phyloP scores from a whole-genome alignment of 2,113 vertebrate genomes.

The Oryzias javanicus region DNA sequence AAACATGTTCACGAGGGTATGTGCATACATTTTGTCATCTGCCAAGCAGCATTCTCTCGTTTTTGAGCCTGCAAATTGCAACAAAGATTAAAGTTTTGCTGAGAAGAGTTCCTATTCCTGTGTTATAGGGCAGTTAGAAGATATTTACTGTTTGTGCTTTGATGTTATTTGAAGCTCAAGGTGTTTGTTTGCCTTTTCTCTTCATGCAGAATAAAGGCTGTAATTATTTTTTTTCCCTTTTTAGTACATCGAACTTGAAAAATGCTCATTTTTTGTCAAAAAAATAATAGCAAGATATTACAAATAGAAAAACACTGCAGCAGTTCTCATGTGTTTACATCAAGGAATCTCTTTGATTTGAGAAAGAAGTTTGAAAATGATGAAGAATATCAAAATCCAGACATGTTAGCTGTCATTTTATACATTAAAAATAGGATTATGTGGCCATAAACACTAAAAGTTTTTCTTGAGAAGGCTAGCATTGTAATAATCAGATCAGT shows the following conservation, averaged over 20 bases:
- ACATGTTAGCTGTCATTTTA: no score
- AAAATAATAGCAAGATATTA: conserved; percentile 16
- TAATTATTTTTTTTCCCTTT: no score
- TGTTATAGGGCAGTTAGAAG: neutral
- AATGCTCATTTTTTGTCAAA: neutral
- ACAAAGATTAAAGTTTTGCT: conserved; percentile 19
- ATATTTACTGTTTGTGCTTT: neutral
- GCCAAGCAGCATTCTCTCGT: conserved; percentile 25
- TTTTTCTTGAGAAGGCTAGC: no score
- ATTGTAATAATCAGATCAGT: no score
- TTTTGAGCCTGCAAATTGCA: conserved; percentile 29
- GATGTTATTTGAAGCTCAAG: no score
- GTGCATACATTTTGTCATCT: conserved; percentile 16
- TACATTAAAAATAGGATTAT: no score
- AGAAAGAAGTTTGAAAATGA: conserved; percentile 1
- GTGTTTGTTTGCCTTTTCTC: no score
- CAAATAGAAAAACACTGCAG: conserved; percentile 1
- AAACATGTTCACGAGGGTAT: neutral
- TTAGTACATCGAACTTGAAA: no score
- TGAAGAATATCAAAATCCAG: no score
- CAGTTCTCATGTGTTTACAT: conserved; percentile 5
- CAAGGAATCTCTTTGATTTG: neutral
- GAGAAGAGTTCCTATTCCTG: conserved; percentile 1
- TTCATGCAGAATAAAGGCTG: no score
- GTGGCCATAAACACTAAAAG: no score